Evolutionary conservation across 1,140 invertebrate species (phyloP), one percentile per base, ranked within the genome.

Genomic region (Procambarus virginalis): DNA sequence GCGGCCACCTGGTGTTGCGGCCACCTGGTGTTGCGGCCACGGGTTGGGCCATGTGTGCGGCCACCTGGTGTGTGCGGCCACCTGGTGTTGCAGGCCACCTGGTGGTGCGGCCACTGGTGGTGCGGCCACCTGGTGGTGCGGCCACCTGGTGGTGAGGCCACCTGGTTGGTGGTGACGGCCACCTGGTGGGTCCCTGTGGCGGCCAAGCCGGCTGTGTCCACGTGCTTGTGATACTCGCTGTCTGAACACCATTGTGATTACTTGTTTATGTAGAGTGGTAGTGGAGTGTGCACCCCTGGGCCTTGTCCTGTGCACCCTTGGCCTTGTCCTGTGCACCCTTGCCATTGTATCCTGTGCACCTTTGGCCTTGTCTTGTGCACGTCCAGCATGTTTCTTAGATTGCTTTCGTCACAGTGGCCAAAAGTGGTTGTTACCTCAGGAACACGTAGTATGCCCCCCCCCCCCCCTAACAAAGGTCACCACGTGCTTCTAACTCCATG

Each of bases 151-250:
- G n/a, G n/a, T n/a, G n/a, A n/a, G n/a, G n/a, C n/a, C n/a, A n/a
- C n/a, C n/a, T 81, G 51, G 51, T 55, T 46, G 6, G 60, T 20
- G 68, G 58, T 55, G 49, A 60, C 68, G 58, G 49, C 34, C 80
- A 68, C 49, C 46, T 55, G 46, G 80, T 82, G 55, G n/a, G n/a
- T n/a, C n/a, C n/a, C n/a, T n/a, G 51, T 82, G 34, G 80, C 68
- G 58, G 80, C 80, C 58, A 68, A 60, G 80, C 80, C 80, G 80
- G 80, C 80, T 46, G 70, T 76, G 70, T 55, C 49, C 73, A 73
- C 73, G 70, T 75, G 84, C 84, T 85, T 85, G 84, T 85, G 84
- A 85, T 85, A 85, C 51, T 85, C 48, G 80, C 80, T 82, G 84
- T 85, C 84, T 77, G 73, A 73, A 75, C 55, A 20, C 75, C 84